A percentile compares a stretch with the other conserved stretches of the same genome.
Conservation (phyloP, 92 coral and sea anemone species). For the Scolanthus callimorphus region DNA sequence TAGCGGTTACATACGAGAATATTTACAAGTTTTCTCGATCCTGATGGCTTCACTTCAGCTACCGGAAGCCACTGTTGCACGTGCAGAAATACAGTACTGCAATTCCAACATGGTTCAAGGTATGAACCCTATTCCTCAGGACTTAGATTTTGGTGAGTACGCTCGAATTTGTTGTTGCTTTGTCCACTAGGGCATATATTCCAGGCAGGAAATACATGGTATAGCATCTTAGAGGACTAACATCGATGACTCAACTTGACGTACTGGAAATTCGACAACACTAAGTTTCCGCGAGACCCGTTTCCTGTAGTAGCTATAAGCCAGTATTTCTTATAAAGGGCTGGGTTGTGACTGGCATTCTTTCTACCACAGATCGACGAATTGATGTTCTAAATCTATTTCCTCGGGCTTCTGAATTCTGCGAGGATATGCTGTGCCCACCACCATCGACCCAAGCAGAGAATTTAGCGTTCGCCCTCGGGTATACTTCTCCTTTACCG, state of each 20-base stretch:
- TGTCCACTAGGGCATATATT: no score
- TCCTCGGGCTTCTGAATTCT: slow-evolving; percentile 49
- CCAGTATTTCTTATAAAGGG: no score
- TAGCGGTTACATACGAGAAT: slow-evolving; percentile 1
- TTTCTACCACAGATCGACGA: slow-evolving; percentile 52
- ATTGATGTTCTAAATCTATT: slow-evolving; percentile 68
- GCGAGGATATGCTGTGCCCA: slow-evolving; percentile 71
- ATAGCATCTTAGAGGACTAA: no score
- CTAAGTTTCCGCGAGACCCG: no score
- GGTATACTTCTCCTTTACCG: slow-evolving; percentile 62
- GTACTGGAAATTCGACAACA: slow-evolving; percentile 57
- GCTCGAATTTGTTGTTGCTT: no score
- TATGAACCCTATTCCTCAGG: slow-evolving; percentile 40
- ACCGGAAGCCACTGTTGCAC: slow-evolving; percentile 68
- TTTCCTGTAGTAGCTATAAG: no score
- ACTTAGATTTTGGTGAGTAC: slow-evolving; percentile 64
- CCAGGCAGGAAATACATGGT: no score
- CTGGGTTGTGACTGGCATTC: no score
- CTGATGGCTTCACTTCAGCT: slow-evolving; percentile 60
- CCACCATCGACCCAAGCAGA: slow-evolving; percentile 58
- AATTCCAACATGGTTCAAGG: slow-evolving; percentile 41
- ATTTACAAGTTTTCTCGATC: slow-evolving; percentile 29
- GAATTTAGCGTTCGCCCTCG: slow-evolving; percentile 64
- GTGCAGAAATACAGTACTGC: slow-evolving; percentile 51
- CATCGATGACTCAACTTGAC: slow-evolving; percentile 29